phyloP scores from a whole-genome alignment of 2,113 vertebrate species.

The Phocoena sinus region DNA sequence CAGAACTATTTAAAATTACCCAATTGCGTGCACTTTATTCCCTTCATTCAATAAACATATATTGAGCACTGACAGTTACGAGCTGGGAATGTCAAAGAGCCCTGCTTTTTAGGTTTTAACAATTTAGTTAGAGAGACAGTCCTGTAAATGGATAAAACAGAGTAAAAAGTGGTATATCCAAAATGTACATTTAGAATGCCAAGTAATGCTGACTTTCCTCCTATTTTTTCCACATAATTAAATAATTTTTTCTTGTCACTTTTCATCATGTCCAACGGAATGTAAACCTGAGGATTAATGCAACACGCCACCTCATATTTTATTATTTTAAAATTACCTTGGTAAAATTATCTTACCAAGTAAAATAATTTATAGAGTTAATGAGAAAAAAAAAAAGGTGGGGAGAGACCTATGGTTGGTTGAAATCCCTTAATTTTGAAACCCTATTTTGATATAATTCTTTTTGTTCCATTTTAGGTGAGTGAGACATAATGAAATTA shows the following conservation, averaged over 20 bases:
- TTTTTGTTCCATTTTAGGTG: neutral
- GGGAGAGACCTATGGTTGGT: neutral
- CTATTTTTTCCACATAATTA: neutral
- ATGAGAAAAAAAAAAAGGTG: neutral
- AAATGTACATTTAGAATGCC: neutral
- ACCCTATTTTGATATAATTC: neutral
- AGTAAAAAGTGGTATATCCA: neutral
- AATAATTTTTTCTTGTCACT: neutral
- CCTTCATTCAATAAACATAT: neutral
- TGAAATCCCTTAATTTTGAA: neutral
- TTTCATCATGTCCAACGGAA: neutral
- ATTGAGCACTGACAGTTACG: neutral
- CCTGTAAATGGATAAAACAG: neutral
- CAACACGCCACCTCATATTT: neutral
- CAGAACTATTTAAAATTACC: neutral
- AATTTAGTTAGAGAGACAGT: neutral
- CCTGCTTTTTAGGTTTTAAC: neutral
- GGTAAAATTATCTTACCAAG: neutral
- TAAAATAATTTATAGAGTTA: neutral
- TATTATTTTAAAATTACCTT: neutral
- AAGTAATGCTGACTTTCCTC: neutral
- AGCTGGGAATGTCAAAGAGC: neutral
- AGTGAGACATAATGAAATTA: neutral
- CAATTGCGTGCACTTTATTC: neutral
- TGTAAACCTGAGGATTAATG: neutral